Evolutionary conservation across 2,797 vertebrate genomes (phyloP), one percentile per base, ranked within the genome.

Genomic region (Paramormyrops hopkinsi): DNA sequence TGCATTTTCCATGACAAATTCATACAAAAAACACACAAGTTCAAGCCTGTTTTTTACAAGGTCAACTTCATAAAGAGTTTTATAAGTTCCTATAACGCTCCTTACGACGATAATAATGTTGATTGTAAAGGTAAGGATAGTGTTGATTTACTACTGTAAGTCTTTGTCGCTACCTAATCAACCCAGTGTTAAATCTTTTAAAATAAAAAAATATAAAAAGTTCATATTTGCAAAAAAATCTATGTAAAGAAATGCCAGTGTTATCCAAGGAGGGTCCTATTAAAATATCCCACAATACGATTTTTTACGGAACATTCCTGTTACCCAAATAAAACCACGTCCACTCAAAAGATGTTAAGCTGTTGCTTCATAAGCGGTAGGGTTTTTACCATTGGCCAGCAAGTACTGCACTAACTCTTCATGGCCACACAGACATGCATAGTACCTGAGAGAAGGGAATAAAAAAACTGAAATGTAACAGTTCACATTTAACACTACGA

Each of bases 331-430:
- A 6, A 51, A 51, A 51, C 50, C 48, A 53, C 41, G 29, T 37
- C 17, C 25, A 53, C 22, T 53, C n/a, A 51, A 25, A 51, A 5
- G 4, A 17, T 11, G 22, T 86, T 50, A 53, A 29, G 25, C 22
- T 51, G 83, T 12, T 50, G 25, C 50, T 84, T 84, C 7, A 86
- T 37, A 25, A 37, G 7, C 44, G n/a, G 44, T 33, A 6, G 50
- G 0, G 86, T 50, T 79, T 95, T 97, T 96, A 99, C 99, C 99
- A 84, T 95, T 98, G 91, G 97, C 97, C 93, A 99, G 95, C 92
- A 99, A 96, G 93, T 99, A 99, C 93, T 96, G 97, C 89, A 99
- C 99, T 93, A 99, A 94, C 90, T 99, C 98, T 90, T 99, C 98
- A 0, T 99, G 97, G 88, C 98, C 98, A 93, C 98, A 99, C 37